Conservation (phyloP, 2,888 invertebrate species). For the Eupithecia tripunctaria region DNA sequence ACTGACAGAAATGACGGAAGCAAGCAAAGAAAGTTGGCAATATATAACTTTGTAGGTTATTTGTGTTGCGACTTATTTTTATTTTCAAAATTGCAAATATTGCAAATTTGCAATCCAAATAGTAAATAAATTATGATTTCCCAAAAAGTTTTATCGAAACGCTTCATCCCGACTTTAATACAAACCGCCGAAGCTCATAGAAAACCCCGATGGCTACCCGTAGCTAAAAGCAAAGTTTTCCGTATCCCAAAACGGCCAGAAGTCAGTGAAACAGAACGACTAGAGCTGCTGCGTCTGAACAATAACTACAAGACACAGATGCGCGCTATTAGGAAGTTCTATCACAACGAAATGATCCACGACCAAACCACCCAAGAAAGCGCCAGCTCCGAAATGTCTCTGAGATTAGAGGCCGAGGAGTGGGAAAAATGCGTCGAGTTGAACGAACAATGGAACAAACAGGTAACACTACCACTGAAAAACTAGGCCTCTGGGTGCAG, state of each 20-base stretch:
- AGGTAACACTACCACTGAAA: constrained; percentile 45
- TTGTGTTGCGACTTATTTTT: background rate
- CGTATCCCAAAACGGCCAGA: constrained; percentile 86
- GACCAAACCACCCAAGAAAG: constrained; percentile 80
- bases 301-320: constrained; percentile 88
- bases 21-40: no score
- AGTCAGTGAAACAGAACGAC: constrained; percentile 85
- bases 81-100: no score
- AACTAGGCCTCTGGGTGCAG: no score
- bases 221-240: constrained; percentile 91
- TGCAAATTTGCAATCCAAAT: no score
- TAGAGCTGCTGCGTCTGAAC: constrained; percentile 87
- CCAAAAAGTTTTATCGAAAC: constrained; percentile 61
- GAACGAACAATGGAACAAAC: constrained; percentile 89
- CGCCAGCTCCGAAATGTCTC: constrained; percentile 82
- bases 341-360: constrained; percentile 80
- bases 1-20: no score
- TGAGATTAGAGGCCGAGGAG: constrained; percentile 86
- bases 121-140: constrained; percentile 48
- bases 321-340: constrained; percentile 82
- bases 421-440: constrained; percentile 84
- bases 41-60: background rate
- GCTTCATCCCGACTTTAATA: constrained; percentile 64
- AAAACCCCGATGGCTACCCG: constrained; percentile 92
- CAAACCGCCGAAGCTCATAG: constrained; percentile 78